Base-by-base conservation (phyloP, 2,888 invertebrate genomes). In the Arenicola marina region DNA sequence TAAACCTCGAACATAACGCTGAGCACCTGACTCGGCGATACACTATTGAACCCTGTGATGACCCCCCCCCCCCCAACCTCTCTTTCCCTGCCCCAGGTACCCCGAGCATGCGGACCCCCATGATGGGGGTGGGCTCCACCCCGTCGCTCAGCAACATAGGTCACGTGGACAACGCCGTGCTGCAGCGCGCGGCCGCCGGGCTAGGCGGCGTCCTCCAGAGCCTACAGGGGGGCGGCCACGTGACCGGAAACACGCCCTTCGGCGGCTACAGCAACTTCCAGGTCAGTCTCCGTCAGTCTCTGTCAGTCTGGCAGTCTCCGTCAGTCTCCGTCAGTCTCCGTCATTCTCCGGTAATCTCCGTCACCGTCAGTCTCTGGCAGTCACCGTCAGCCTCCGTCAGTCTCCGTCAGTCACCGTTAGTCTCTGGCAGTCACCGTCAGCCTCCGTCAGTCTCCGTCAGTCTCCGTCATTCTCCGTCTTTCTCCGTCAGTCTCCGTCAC, bases 131-230 rank as follows among this genome's bases (percentile, higher is more conserved):
- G 31, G 45, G 38, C 26, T 32, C 53, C 18, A 63, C 65, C 4
- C 60, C 63, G 2, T 54, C 38, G 26, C 2, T 44, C 26, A n/a
- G 29, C 44, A 53, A 44, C 48, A 44, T 62, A 51, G 56, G 46
- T 1, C 56, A 57, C 7, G 51, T 69, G 28, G 78, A 79, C 69
- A 71, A 75, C 44, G 76, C 78, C 1, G 87, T 89, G 0, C 89
- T 90, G 65, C 89, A 90, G 76, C 84, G 89, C 72, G 90, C 90
- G 32, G 89, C 90, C 4, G 89, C 89, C 62, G 89, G 88, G 74
- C 84, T 90, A 74, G 87, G 87, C 70, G 89, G 90, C 75, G 88
- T 91, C 86, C 85, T 90, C 74, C 89, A 90, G 77, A 89, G 89
- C 3, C 78, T 91, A 62, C n/a, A n/a, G n/a, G n/a, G n/a, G n/a